Conservation (phyloP, 2,113 vertebrate genomes). For the Brienomyrus longianalis region DNA sequence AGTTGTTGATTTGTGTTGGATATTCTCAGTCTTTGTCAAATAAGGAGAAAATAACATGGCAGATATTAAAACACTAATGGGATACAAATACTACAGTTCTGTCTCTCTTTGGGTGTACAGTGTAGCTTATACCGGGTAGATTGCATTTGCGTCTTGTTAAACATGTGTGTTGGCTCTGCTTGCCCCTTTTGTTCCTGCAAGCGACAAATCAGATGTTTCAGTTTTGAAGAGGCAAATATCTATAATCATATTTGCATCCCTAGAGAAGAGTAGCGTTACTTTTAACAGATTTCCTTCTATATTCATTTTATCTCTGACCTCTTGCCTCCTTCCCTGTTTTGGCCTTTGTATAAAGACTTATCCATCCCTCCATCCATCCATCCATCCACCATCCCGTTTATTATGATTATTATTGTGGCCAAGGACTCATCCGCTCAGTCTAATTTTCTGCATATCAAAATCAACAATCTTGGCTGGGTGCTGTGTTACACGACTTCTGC, state of each 20-base stretch:
- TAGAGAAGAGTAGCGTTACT: background rate
- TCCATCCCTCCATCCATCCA: background rate
- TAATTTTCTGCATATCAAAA: background rate
- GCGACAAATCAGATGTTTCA: background rate
- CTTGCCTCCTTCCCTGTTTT: background rate
- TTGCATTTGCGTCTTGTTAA: background rate
- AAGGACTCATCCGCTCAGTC: background rate
- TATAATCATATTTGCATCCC: slow-evolving; percentile 5
- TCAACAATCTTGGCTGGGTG: background rate
- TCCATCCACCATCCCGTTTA: background rate
- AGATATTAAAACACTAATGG: background rate
- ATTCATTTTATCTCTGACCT: background rate
- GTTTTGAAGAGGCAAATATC: background rate
- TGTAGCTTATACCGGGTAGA: background rate
- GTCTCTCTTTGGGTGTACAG: background rate
- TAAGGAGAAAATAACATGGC: background rate
- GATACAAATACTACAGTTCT: background rate
- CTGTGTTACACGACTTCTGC: background rate
- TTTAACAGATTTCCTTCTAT: background rate
- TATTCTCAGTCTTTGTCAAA: background rate
- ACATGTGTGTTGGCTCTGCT: background rate
- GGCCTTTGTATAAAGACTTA: background rate
- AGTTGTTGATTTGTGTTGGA: background rate
- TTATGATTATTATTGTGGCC: background rate
- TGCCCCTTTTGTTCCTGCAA: background rate